These are phyloP conservation scores for Zaprionus ghesquierei DNA, from an alignment of 1,140 invertebrate genomes.

Conservation along the genomic window DNA sequence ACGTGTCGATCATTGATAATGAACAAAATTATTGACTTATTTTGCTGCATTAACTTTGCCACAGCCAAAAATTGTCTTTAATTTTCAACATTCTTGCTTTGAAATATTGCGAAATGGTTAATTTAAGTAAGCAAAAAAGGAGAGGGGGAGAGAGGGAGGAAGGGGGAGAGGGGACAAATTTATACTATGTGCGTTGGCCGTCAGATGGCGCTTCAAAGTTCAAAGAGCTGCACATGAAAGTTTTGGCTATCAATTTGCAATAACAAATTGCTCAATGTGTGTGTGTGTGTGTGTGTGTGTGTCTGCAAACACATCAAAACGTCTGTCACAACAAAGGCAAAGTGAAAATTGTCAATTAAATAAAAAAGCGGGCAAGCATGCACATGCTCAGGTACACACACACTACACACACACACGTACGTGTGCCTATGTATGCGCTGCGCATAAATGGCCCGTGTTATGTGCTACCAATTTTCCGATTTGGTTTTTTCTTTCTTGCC, in stretches of 20 bases:
- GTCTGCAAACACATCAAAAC: conserved; percentile 73
- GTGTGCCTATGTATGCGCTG: too few relatives aligned
- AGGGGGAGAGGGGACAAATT: background rate
- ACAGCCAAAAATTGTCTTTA: background rate
- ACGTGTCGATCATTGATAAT: too few relatives aligned
- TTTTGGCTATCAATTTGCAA: conserved; percentile 44
- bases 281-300: conserved; percentile 10
- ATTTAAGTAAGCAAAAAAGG: conserved; percentile 28
- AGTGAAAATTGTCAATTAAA: conserved; percentile 80
- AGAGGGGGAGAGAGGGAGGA: background rate
- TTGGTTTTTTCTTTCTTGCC: conserved; percentile 36
- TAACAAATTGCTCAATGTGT: conserved; percentile 13
- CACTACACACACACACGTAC: background rate
- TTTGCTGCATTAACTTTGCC: background rate
- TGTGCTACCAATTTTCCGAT: conserved; percentile 60
- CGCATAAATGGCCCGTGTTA: conserved; percentile 11
- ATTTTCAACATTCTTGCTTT: background rate
- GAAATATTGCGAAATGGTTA: conserved; percentile 54
- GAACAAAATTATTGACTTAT: too few relatives aligned
- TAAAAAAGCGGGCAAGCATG: conserved; percentile 12
- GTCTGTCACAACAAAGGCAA: conserved; percentile 73
- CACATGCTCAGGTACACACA: background rate
- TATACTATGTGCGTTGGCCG: conserved; percentile 10
- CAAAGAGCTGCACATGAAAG: conserved; percentile 25
- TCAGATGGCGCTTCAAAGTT: conserved; percentile 38